A percentile compares a stretch with the other conserved stretches of the same genome.
These are phyloP conservation scores for Scolopax mira DNA, from an alignment of 2,113 vertebrate genomes.

Conservation along the genomic window DNA sequence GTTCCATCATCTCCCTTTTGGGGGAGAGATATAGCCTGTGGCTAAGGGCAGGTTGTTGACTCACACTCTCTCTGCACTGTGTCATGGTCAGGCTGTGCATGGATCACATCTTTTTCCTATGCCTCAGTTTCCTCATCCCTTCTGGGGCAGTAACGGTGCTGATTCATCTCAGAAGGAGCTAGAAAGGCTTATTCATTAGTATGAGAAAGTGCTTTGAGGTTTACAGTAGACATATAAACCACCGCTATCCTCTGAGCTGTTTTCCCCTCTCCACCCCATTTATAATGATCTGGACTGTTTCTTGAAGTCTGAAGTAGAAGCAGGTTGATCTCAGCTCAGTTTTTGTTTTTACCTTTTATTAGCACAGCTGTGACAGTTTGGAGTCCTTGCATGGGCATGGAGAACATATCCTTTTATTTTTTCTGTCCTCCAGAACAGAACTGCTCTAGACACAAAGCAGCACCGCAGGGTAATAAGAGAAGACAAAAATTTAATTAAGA, in stretches of 20 bases:
- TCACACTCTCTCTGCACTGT: neutral
- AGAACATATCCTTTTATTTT: neutral
- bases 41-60: neutral
- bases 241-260: neutral
- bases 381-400: neutral
- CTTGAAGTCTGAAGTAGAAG: conserved; percentile 30
- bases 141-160: neutral
- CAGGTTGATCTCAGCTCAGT: neutral
- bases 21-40: neutral
- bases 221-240: neutral
- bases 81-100: neutral
- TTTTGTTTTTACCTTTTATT: conserved; percentile 13
- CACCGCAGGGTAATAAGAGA: neutral
- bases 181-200: neutral
- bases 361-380: neutral
- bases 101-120: neutral
- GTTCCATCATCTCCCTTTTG: neutral
- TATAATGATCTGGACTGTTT: neutral
- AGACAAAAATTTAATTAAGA: conserved; percentile 34
- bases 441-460: neutral
- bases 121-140: neutral
- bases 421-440: neutral
- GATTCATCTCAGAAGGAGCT: neutral
- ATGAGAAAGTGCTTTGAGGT: neutral
- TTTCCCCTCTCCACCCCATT: neutral